These are phyloP conservation scores for Heloderma charlesbogerti DNA, from an alignment of 2,113 vertebrate genomes.

Conservation along the genomic window DNA sequence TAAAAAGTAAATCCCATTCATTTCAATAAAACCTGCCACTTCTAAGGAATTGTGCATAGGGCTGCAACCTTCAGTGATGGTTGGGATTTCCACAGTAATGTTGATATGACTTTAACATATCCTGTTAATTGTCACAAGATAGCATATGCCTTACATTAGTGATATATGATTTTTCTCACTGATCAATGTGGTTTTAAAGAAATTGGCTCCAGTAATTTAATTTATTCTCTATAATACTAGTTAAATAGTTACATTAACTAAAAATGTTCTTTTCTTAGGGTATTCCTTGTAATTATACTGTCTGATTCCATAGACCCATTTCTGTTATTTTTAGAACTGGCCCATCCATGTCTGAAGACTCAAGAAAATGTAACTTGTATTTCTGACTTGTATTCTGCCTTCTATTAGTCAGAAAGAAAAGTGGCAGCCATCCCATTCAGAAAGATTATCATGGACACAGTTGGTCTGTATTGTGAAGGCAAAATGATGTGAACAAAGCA, in stretches of 20 bases:
- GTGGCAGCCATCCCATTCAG: neutral
- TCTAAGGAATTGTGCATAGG: neutral
- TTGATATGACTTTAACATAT: neutral
- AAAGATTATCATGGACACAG: neutral
- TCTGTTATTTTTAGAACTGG: neutral
- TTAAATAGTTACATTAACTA: neutral
- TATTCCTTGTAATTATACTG: neutral
- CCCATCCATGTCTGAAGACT: neutral
- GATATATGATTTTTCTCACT: neutral
- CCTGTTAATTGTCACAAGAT: constrained; percentile 8
- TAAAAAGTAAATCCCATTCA: neutral
- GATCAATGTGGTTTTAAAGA: constrained; percentile 2
- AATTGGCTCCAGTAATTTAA: neutral
- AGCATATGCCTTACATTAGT: rapidly evolving
- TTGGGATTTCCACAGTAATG: neutral
- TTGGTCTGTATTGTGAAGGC: neutral
- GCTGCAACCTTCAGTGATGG: neutral
- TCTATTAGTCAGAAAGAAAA: neutral
- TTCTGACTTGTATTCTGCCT: neutral
- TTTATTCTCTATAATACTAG: neutral
- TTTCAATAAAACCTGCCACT: neutral
- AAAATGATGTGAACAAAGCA: neutral
- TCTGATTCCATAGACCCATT: neutral
- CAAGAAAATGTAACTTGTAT: neutral
- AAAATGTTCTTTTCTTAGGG: neutral